Evolutionary conservation across 2,888 invertebrate species (phyloP).

Genomic region (Julus scanicus): DNA sequence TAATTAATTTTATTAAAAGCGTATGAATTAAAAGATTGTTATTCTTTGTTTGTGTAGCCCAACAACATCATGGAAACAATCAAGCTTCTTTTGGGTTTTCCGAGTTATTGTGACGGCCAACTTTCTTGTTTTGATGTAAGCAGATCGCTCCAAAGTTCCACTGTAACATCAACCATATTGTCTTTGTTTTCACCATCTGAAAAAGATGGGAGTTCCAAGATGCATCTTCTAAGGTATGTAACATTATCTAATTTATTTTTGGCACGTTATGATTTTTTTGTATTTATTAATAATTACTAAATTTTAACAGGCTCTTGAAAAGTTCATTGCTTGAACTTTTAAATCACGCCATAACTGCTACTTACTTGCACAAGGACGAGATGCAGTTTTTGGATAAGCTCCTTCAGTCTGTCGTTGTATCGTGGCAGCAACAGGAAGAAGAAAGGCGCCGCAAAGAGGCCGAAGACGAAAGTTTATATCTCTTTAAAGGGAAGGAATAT

Average conservation of each 20-base stretch:
- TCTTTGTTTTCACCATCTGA: conserved; percentile 36
- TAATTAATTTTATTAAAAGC: not conserved
- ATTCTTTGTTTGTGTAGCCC: not conserved
- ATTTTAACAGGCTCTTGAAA: conserved; percentile 47
- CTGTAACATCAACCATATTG: not conserved
- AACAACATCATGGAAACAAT: not conserved
- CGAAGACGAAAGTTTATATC: conserved; percentile 79
- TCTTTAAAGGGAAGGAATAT: conserved; percentile 63
- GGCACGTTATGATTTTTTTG: too few species aligned
- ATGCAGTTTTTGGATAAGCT: conserved; percentile 63
- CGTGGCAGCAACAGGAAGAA: conserved; percentile 82
- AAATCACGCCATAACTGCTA: conserved; percentile 50
- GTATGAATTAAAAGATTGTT: not conserved
- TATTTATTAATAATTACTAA: not conserved
- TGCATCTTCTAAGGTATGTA: conserved; percentile 23
- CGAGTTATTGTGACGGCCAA: not conserved
- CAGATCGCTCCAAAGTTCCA: not conserved
- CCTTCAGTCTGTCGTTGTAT: conserved; percentile 73
- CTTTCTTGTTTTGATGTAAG: conserved; percentile 38
- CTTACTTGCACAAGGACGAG: conserved; percentile 20
- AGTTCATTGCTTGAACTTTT: conserved; percentile 56
- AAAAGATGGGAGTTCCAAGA: not conserved
- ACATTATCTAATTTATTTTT: not conserved
- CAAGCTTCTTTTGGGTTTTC: conserved; percentile 18
- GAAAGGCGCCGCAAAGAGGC: conserved; percentile 73